Evolutionary conservation across 2,797 vertebrate genomes (phyloP), one percentile per base, ranked within the genome.

Genomic region (Silurus lanzhouensis): DNA sequence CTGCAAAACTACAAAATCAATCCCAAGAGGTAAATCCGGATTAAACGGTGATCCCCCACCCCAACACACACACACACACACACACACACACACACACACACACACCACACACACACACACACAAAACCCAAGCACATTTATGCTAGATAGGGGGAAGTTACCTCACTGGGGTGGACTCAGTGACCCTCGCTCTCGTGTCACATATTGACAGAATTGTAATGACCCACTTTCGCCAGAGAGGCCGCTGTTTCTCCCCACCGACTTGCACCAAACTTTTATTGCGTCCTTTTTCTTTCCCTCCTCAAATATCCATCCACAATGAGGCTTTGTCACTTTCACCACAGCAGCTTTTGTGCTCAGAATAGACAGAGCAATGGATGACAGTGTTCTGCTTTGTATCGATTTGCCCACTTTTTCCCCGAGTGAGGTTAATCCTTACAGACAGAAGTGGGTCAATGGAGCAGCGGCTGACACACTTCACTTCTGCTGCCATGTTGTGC

Each of bases 391-490:
- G 55, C 64, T 82, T 74, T 61, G 27, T 10, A 60, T 52, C 17
- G 61, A 75, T n/a, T 48, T 31, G 58, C 14, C 7, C 55, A 55
- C 20, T 5, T 63, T 60, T 72, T 22, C 15, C 9, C 27, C 72
- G 27, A 46, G 76, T 85, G 66, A 79, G 25, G 67, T 84, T 94
- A 94, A 95, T 95, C 91, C 89, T 91, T 89, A 93, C 90, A 95
- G 95, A 95, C 93, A 95, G 90, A 95, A 95, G 89, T 95, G 93
- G 94, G 94, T 95, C 93, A 96, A 92, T 93, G 90, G 94, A 94
- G 91, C 92, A 91, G 90, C 17, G 52, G 46, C 78, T 20, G 31
- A 72, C 58, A 79, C 81, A 77, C 82, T 83, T 76, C 82, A 86
- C 70, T 76, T 86, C 85, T 83, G 77, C 88, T 92, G 89, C 89